Conservation (phyloP, 2,113 vertebrate species). For the Aspidoscelis tigris region DNA sequence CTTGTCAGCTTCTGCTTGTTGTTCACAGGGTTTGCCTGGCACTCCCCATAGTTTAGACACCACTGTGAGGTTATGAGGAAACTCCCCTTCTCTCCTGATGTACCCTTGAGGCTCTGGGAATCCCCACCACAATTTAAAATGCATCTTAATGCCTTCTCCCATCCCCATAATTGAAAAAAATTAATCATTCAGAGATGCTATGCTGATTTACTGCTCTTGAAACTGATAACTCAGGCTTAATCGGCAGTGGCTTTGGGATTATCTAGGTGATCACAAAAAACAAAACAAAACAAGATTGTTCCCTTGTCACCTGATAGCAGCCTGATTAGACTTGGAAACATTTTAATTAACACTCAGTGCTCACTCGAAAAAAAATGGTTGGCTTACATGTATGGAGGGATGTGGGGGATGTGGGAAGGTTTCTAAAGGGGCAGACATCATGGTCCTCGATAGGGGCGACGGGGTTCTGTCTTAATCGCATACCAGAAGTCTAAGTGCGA, state of each 20-base stretch:
- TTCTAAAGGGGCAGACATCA: background rate
- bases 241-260: background rate
- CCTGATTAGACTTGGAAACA: slow-evolving; percentile 7
- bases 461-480: no score
- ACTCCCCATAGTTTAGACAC: background rate
- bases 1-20: background rate
- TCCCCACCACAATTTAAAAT: background rate
- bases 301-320: background rate
- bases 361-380: background rate
- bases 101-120: slow-evolving; percentile 15
- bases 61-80: slow-evolving; percentile 14
- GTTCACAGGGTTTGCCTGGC: background rate
- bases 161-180: background rate
- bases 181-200: background rate
- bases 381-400: background rate
- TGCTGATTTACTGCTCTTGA: slow-evolving; percentile 4
- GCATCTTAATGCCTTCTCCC: background rate
- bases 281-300: background rate
- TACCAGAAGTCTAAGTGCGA: no score
- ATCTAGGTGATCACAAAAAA: background rate
- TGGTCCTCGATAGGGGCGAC: background rate
- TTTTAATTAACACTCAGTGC: slow-evolving; percentile 16
- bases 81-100: background rate
- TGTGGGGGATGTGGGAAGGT: background rate
- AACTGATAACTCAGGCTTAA: background rate